Base-by-base conservation (phyloP, 1,140 invertebrate genomes). In the Grapholita molesta region DNA sequence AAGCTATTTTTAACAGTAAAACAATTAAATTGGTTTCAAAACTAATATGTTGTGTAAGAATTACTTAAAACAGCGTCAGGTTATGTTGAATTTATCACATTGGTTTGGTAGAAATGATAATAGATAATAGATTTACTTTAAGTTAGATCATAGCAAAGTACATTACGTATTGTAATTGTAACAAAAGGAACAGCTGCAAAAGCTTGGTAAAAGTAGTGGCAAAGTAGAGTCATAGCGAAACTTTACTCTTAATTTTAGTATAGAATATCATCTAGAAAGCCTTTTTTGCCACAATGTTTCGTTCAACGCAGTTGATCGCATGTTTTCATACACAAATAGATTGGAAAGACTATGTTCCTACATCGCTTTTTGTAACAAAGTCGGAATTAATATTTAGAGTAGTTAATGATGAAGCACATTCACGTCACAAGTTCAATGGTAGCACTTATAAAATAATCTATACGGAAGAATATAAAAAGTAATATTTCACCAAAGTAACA, bases 161-260 rank as follows among this genome's bases (percentile, higher is more conserved):
- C 18, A 68, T 68, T 38, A 66, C 35, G 48, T 53, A 52, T 21
- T 28, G 35, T 55, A 57, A 52, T 21, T 28, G 35, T 55, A 57
- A 66, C 66, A 66, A 32, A 53, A 67, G 71, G 18, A 71, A 30
- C 66, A 55, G 74, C 71, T 74, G 73, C 76, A 83, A 85, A 48
- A 61, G 79, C 83, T 86, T 84, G 81, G 76, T 77, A 78, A 70
- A 74, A 81, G 83, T 89, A 88, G 86, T 91, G 88, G 87, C 88
- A 91, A 90, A 85, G 86, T 89, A 88, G 86, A 88, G 80, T 91
- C 89, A 90, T 88, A 83, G 89, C 89, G 89, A 91, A 91, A 91
- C 89, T 80, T 91, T 91, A 91, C 89, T 90, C 87, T 82, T 88
- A 72, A 72, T 77, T 75, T 79, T 79, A 78, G 24, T 68, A 70